Conservation (phyloP, 2,797 vertebrate species). For the Chromobotia macracanthus region DNA sequence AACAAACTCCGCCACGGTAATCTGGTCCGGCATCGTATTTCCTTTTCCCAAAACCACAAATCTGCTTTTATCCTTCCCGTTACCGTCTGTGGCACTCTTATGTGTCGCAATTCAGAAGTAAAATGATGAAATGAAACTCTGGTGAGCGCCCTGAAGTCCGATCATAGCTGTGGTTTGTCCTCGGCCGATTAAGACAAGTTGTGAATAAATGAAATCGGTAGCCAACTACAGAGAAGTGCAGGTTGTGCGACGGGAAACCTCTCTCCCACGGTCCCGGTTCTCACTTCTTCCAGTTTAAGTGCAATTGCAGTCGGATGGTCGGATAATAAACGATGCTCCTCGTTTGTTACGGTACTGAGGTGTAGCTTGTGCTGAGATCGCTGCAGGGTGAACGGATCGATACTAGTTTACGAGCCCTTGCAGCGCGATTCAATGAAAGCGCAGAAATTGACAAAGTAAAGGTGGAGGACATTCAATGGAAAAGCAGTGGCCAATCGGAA, state of each 20-base stretch:
- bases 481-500: conserved; percentile 70
- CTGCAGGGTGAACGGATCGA: conserved; percentile 7
- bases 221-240: conserved; percentile 13
- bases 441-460: conserved; percentile 81
- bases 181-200: conserved; percentile 21
- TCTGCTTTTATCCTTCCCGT: background rate
- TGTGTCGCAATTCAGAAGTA: conserved; percentile 20
- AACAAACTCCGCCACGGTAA: conserved; percentile 97
- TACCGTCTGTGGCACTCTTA: background rate
- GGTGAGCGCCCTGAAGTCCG: conserved; percentile 42
- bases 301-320: background rate
- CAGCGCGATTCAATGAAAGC: conserved; percentile 75
- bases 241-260: conserved; percentile 20
- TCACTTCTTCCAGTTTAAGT: conserved; percentile 11
- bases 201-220: conserved; percentile 31
- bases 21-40: conserved; percentile 92
- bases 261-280: background rate
- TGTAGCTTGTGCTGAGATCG: background rate
- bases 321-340: conserved; percentile 6
- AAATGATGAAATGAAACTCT: conserved; percentile 23
- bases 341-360: conserved; percentile 14
- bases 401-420: conserved; percentile 20
- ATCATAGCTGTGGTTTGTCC: conserved; percentile 68
- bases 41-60: conserved; percentile 43
- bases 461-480: conserved; percentile 76